A percentile compares a stretch with the other conserved stretches of the same genome.
These are phyloP conservation scores for Macquaria australasica DNA, from an alignment of 2,113 vertebrate species.

Conservation along the genomic window DNA sequence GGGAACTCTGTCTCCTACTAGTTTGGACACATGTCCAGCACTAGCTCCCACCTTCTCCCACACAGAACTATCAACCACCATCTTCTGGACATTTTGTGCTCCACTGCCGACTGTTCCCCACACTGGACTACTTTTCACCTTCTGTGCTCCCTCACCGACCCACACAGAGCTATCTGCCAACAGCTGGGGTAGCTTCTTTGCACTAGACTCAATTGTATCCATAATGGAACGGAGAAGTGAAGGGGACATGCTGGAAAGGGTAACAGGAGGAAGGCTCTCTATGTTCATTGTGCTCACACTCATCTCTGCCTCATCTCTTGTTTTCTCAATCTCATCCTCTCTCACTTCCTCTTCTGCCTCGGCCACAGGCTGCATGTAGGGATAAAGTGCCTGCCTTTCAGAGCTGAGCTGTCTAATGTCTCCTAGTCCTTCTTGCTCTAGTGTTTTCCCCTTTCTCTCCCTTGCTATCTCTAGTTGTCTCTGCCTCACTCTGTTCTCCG, in stretches of 20 bases:
- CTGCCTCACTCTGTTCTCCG: constrained; percentile 68
- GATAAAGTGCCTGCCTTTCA: constrained; percentile 25
- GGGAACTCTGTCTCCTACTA: constrained; percentile 67
- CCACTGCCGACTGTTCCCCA: constrained; percentile 64
- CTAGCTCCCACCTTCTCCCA: constrained; percentile 70
- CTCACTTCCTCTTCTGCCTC: constrained; percentile 68
- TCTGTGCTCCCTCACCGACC: constrained; percentile 63
- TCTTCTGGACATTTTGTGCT: constrained; percentile 65
- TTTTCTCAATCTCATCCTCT: constrained; percentile 73
- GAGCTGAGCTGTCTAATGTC: constrained; percentile 18
- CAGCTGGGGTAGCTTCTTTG: constrained; percentile 68
- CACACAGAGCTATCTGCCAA: constrained; percentile 60
- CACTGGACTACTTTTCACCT: constrained; percentile 54
- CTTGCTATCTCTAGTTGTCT: constrained; percentile 68
- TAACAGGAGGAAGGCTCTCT: constrained; percentile 58
- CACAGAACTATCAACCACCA: constrained; percentile 62
- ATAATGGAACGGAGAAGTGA: constrained; percentile 69
- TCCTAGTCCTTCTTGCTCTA: constrained; percentile 20
- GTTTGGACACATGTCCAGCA: constrained; percentile 66
- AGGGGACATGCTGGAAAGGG: constrained; percentile 49
- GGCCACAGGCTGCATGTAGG: constrained; percentile 74
- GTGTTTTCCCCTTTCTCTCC: constrained; percentile 33
- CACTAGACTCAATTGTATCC: constrained; percentile 57
- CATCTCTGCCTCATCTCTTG: constrained; percentile 76
- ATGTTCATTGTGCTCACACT: constrained; percentile 58